A percentile compares a stretch with the other conserved stretches of the same genome.
Evolutionary conservation across 2,888 invertebrate genomes (phyloP).

Genomic region (Leuctra nigra): DNA sequence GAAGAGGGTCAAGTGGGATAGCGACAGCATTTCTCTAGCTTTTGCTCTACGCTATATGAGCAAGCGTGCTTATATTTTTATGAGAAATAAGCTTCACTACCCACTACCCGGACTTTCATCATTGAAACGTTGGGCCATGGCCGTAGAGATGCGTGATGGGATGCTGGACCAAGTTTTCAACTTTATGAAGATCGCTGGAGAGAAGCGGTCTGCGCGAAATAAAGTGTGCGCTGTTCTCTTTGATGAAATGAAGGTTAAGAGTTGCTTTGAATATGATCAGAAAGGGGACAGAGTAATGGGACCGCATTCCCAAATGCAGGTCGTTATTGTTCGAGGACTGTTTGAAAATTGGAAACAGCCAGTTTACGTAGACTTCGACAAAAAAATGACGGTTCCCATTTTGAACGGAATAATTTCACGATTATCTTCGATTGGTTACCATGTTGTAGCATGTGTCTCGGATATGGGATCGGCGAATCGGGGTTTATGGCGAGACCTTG

Average conservation of each 20-base stretch:
- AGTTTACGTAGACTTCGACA: conserved; percentile 33
- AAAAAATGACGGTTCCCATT: conserved; percentile 33
- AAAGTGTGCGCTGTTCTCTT: conserved; percentile 6
- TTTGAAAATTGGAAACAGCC: conserved; percentile 32
- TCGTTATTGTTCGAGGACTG: conserved; percentile 31
- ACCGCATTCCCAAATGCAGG: conserved; percentile 28
- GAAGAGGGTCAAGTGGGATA: background rate
- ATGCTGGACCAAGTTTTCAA: conserved; percentile 14
- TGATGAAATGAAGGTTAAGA: conserved; percentile 15
- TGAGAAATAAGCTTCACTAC: conserved; percentile 5
- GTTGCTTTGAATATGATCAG: conserved; percentile 4
- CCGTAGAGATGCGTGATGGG: background rate
- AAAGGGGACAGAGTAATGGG: conserved; percentile 7
- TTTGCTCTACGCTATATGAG: conserved; percentile 14
- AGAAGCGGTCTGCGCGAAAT: background rate
- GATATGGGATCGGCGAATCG: conserved; percentile 26
- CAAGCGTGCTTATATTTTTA: conserved; percentile 1
- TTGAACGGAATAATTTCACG: conserved; percentile 24
- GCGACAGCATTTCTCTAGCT: background rate
- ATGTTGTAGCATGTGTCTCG: conserved; percentile 15
- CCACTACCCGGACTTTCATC: conserved; percentile 1
- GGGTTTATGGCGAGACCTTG: conserved; percentile 22
- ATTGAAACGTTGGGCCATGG: background rate
- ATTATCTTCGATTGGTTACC: conserved; percentile 7
- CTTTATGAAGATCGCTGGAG: conserved; percentile 3